A percentile compares a stretch with the other conserved stretches of the same genome.
phyloP scores from a whole-genome alignment of 1,140 invertebrate species.

The Leptestheria dahalacensis region DNA sequence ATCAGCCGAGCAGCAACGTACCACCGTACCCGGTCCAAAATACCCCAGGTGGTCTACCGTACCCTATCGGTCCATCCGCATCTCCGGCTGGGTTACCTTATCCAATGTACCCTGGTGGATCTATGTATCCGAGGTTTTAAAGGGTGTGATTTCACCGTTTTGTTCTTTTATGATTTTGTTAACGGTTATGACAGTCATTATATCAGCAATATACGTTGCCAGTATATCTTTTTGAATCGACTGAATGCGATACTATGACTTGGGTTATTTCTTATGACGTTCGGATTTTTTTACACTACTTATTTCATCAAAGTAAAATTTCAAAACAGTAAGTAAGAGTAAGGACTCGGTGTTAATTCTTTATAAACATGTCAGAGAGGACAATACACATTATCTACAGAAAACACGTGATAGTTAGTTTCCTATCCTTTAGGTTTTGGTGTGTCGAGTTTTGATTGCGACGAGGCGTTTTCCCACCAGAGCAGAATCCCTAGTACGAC shows the following conservation, averaged over 20 bases:
- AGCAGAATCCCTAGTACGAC: not conserved
- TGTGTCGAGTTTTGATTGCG: not conserved
- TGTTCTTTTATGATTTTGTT: not conserved
- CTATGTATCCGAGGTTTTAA: conserved; percentile 3
- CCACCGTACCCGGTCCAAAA: conserved; percentile 1
- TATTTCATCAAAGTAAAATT: too few relatives aligned
- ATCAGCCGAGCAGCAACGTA: not conserved
- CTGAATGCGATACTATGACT: not conserved
- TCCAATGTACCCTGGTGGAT: conserved; percentile 22
- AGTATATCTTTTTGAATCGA: not conserved
- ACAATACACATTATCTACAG: not conserved
- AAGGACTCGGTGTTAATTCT: too few relatives aligned
- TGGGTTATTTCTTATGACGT: too few relatives aligned
- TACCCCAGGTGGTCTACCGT: conserved; percentile 29
- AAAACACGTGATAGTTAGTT: not conserved
- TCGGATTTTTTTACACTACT: too few relatives aligned
- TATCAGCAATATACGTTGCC: not conserved
- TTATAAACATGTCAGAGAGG: too few relatives aligned
- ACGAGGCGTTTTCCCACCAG: not conserved
- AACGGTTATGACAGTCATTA: not conserved
- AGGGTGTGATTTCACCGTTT: not conserved
- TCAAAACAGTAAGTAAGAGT: too few relatives aligned
- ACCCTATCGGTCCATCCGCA: conserved; percentile 31
- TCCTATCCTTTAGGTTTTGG: not conserved
- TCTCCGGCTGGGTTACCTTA: conserved; percentile 33